Percentiles rank a stretch among this genome's conserved stretches.
These are phyloP conservation scores for Drosophila greeni DNA, from an alignment of 2,888 invertebrate genomes.

Conservation along the genomic window DNA sequence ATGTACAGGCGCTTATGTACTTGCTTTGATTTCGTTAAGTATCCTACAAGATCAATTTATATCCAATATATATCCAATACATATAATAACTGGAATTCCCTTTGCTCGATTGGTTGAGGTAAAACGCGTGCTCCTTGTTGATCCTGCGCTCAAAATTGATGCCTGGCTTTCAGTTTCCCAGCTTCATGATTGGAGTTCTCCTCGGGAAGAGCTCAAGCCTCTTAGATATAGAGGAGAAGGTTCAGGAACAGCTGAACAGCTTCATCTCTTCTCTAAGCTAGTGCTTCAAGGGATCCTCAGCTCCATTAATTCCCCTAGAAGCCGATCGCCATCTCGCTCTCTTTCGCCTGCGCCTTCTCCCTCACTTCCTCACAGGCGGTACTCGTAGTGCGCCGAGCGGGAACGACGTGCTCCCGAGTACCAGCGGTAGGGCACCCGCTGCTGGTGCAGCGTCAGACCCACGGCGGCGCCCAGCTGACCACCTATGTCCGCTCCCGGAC, in stretches of 20 bases:
- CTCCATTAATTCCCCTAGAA: neutral
- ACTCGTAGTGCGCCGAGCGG: constrained; percentile 78
- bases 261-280: neutral
- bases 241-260: neutral
- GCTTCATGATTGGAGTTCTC: neutral
- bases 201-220: neutral
- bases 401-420: constrained; percentile 78
- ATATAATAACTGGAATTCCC: constrained; percentile 10
- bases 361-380: constrained; percentile 70
- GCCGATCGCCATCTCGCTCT: constrained; percentile 11
- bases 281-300: neutral
- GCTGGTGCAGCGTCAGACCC: constrained; percentile 51
- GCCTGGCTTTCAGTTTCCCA: neutral
- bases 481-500: constrained; percentile 71
- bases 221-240: neutral
- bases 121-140: constrained; percentile 7
- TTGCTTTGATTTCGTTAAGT: constrained; percentile 13
- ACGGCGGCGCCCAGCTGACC: constrained; percentile 18
- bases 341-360: neutral
- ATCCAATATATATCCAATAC: constrained; percentile 1
- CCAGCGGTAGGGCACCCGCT: constrained; percentile 76
- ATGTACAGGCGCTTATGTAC: constrained; percentile 14
- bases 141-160: constrained; percentile 3
- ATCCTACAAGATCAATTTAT: constrained; percentile 2
- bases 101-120: constrained; percentile 13